Percentiles rank a stretch among this genome's conserved stretches.
Conservation (phyloP, 2,797 vertebrate species). For the Buphagus erythrorhynchus region DNA sequence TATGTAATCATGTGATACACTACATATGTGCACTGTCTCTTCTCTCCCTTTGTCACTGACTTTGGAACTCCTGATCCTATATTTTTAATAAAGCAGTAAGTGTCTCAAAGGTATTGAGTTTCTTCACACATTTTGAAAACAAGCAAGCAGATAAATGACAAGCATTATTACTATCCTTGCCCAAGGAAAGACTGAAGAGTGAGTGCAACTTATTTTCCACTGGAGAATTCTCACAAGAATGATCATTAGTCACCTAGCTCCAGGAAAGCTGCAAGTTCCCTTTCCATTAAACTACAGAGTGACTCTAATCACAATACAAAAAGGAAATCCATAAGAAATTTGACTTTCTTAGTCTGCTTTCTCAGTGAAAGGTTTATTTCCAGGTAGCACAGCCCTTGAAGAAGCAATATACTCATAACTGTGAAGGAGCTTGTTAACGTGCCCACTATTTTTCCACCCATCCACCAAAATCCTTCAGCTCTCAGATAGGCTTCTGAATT, state of each 20-base stretch:
- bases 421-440: not conserved
- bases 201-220: not conserved
- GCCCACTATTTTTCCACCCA: not conserved
- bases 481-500: not conserved
- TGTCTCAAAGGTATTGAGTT: not conserved
- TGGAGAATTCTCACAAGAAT: not conserved
- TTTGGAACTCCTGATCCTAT: not conserved
- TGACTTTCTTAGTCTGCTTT: not conserved
- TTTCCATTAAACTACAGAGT: not conserved
- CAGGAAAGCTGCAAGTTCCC: not conserved
- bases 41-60: not conserved
- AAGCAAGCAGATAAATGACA: not conserved
- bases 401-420: not conserved
- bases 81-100: not conserved
- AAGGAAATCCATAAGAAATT: not conserved
- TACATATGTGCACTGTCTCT: not conserved
- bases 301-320: not conserved
- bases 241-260: accelerated
- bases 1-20: not conserved
- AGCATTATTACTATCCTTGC: not conserved
- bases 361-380: not conserved
- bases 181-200: not conserved
- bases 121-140: not conserved
- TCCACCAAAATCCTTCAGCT: not conserved
- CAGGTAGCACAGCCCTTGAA: not conserved